Percentiles rank a stretch among this genome's conserved stretches.
phyloP scores from a whole-genome alignment of 2,888 invertebrate species.

The Drosophila paranaensis region DNA sequence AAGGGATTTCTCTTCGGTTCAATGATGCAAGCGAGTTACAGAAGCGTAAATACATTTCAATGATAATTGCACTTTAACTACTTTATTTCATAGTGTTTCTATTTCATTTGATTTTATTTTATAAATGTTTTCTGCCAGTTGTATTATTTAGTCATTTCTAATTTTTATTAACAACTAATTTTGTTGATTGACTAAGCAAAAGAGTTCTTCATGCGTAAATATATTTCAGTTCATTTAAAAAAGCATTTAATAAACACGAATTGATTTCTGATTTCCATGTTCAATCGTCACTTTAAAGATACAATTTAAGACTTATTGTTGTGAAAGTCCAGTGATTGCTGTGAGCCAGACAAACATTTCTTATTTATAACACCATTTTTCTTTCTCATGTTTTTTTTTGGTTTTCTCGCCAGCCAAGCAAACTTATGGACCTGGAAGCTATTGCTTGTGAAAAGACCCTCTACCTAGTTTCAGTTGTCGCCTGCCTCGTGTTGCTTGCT shows the following conservation, averaged over 20 bases:
- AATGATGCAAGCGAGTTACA: neutral
- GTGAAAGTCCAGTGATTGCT: neutral
- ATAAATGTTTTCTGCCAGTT: neutral
- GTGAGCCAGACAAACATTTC: conserved; percentile 39
- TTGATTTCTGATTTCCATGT: neutral
- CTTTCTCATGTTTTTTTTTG: neutral
- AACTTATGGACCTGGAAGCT: conserved; percentile 55
- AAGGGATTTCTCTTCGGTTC: neutral
- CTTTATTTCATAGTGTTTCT: neutral
- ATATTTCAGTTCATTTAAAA: neutral
- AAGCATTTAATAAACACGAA: neutral
- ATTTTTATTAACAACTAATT: neutral
- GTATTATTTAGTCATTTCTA: neutral
- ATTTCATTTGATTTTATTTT: neutral
- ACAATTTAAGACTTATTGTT: neutral
- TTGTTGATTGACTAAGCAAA: neutral
- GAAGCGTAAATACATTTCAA: conserved; percentile 4
- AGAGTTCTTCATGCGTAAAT: neutral
- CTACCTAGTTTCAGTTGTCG: conserved; percentile 45
- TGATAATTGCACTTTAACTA: conserved; percentile 9
- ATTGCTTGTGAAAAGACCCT: conserved; percentile 37
- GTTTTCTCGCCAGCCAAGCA: conserved; percentile 38
- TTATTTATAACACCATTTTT: conserved; percentile 43
- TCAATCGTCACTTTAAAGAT: neutral
- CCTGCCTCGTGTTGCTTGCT: conserved; percentile 43